phyloP scores from a whole-genome alignment of 2,113 vertebrate genomes.

The Anarrhichthys ocellatus region DNA sequence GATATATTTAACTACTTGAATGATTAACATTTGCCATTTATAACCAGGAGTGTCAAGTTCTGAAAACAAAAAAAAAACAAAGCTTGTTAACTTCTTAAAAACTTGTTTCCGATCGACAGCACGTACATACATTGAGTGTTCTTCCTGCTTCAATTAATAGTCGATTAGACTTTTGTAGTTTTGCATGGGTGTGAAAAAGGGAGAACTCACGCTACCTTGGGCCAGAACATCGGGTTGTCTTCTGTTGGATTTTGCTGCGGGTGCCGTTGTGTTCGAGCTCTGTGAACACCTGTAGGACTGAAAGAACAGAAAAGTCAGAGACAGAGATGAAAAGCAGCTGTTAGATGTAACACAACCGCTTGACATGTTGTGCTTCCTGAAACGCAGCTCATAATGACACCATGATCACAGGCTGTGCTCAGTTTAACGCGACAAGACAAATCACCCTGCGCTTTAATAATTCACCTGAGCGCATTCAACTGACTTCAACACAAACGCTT shows the following conservation, averaged over 20 bases:
- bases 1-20: conserved; percentile 66
- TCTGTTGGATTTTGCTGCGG: conserved; percentile 13
- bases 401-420: conserved; percentile 73
- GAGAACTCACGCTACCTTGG: conserved; percentile 64
- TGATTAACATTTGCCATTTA: conserved; percentile 67
- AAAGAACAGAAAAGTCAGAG: conserved; percentile 42
- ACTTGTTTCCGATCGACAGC: conserved; percentile 65
- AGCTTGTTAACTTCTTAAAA: conserved; percentile 63
- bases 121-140: conserved; percentile 53
- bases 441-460: conserved; percentile 75
- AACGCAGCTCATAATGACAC: conserved; percentile 65
- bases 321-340: conserved; percentile 57
- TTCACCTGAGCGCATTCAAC: conserved; percentile 71
- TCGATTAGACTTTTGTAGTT: conserved; percentile 62
- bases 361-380: conserved; percentile 69
- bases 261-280: conserved; percentile 20
- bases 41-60: conserved; percentile 37
- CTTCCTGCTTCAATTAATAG: conserved; percentile 58
- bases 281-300: conserved; percentile 70
- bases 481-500: conserved; percentile 47
- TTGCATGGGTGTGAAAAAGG: conserved; percentile 36
- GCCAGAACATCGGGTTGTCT: conserved; percentile 24
- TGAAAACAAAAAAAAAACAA: conserved; percentile 19
- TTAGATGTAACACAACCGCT: conserved; percentile 72
- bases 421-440: conserved; percentile 77